Evolutionary conservation across 2,113 vertebrate genomes (phyloP).

Genomic region (Centrocercus urophasianus): DNA sequence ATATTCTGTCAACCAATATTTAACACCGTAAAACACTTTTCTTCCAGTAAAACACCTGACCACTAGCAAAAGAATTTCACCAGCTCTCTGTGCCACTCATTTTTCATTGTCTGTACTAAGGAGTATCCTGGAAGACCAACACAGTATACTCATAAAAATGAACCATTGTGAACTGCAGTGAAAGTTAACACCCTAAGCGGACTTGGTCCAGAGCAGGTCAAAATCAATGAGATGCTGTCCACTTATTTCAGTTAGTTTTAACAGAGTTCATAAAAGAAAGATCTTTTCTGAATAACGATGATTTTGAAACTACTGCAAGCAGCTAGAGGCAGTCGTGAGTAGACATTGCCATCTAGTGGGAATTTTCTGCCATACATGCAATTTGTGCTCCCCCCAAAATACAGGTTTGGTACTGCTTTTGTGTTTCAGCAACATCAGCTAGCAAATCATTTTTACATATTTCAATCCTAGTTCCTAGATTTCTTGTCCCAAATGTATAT

Average conservation of each 20-base stretch:
- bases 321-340: neutral
- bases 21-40: neutral
- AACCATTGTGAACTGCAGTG: neutral
- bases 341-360: conserved; percentile 77
- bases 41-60: neutral
- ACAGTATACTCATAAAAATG: accelerated
- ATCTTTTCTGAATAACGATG: neutral
- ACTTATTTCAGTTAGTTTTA: neutral
- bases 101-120: neutral
- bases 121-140: neutral
- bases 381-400: neutral
- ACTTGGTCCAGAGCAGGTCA: neutral
- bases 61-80: neutral
- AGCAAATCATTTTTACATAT: neutral
- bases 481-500: neutral
- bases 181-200: neutral
- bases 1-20: neutral
- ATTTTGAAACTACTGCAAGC: neutral
- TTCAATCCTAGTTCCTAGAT: neutral
- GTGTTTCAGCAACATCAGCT: neutral
- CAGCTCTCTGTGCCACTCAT: neutral
- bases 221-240: neutral
- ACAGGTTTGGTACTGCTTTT: neutral
- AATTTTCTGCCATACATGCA: accelerated
- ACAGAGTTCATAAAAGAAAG: neutral